phyloP scores from a whole-genome alignment of 2,797 vertebrate species.

The Mycteria americana region DNA sequence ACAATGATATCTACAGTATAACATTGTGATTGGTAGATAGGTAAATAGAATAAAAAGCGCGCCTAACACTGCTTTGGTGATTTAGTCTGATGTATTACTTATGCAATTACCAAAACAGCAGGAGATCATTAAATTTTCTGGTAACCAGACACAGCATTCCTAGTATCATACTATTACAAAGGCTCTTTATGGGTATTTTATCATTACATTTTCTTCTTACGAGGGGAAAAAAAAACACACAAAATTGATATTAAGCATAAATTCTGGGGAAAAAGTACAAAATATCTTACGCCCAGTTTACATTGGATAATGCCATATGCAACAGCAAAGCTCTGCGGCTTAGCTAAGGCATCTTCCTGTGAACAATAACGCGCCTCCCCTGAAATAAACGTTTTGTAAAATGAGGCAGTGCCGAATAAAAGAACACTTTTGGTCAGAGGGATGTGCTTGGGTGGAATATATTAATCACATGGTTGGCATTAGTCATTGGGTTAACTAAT shows the following conservation, averaged over 20 bases:
- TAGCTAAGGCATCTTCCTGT: not conserved
- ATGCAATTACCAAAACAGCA: conserved; percentile 99
- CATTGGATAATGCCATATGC: not conserved
- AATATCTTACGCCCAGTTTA: not conserved
- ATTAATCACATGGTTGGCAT: conserved; percentile 27
- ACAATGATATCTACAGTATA: conserved; percentile 56
- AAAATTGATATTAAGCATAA: conserved; percentile 43
- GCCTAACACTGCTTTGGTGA: conserved; percentile 41
- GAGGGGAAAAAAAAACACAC: conserved; percentile 25
- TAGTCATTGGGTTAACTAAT: conserved; percentile 32
- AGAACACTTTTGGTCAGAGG: conserved; percentile 14
- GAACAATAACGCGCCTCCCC: not conserved
- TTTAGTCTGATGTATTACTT: conserved; percentile 91
- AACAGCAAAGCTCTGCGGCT: conserved; percentile 9
- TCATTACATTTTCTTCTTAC: conserved; percentile 70
- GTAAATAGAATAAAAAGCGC: conserved; percentile 52
- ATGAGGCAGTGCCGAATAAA: conserved; percentile 24
- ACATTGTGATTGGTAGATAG: conserved; percentile 51
- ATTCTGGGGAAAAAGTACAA: not conserved
- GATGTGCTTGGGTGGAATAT: conserved; percentile 47
- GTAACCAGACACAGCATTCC: conserved; percentile 77
- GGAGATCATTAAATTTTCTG: conserved; percentile 97
- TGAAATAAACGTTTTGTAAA: conserved; percentile 16
- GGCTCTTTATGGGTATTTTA: conserved; percentile 74
- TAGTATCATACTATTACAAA: conserved; percentile 77